Base-by-base conservation (phyloP, 2,113 vertebrate species). In the Chionis minor region DNA sequence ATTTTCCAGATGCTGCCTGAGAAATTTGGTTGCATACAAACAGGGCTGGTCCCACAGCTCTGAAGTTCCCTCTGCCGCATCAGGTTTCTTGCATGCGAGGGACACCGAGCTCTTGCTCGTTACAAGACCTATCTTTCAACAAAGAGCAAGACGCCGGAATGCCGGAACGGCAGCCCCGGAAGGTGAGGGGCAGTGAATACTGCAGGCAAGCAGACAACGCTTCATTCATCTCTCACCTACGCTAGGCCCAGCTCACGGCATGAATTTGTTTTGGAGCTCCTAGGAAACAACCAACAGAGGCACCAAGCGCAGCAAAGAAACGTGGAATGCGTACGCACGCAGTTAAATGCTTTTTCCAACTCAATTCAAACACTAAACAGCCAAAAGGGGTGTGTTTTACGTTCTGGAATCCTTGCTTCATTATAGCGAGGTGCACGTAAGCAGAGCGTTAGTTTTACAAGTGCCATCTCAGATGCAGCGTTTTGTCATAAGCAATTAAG, bases 1-100 rank as follows among this genome's bases (percentile, higher is more conserved):
- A 66, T 94, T 87, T 95, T 82, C 91, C 91, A 95, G 94, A 85
- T 79, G 91, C 52, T 81, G 84, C 54, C 74, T 49, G 61, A 87
- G 77, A 94, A 86, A 47, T 33, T 22, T 10, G 61, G 38, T 67
- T 66, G 47, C 8, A 0, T 6, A 4, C 5, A 52, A 72, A 32
- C 21, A 26, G 44, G 69, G 84, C 44, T 75, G 86, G 55, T 80
- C 63, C 75, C 24, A 32, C 23, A 75, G 83, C 73, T 71, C 65
- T 33, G 55, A 71, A 67, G 49, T 67, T 74, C 38, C 54, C 65
- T 58, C 58, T 72, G 32, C 56, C 8, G 8, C 13, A 1, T 0
- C 4, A 10, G 21, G 35, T 56, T 84, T 92, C 21, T 49, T 22
- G 72, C 17, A 24, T 47, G 38, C 10, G 30, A 88, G 63, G 35